phyloP scores from a whole-genome alignment of 2,797 vertebrate genomes.

The Alcedo atthis region DNA sequence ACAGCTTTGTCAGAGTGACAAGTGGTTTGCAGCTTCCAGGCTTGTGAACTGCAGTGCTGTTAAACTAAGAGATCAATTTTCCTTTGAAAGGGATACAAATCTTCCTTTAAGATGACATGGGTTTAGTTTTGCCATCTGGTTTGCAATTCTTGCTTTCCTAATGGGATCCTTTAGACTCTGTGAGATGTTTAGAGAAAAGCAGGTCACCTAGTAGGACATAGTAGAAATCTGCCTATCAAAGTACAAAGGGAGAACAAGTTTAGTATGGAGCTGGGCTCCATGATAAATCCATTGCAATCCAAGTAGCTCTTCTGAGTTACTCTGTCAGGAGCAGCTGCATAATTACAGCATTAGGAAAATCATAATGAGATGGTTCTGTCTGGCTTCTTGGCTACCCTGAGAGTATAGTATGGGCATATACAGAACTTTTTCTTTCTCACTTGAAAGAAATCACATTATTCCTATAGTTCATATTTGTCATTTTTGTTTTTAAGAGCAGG shows the following conservation, averaged over 20 bases:
- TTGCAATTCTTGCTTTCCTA: background rate
- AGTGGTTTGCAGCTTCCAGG: background rate
- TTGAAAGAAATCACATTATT: background rate
- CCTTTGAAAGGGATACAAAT: slow-evolving; percentile 12
- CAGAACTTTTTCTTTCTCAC: background rate
- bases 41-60: background rate
- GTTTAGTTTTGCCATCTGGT: slow-evolving; percentile 30
- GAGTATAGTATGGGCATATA: no score
- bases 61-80: background rate
- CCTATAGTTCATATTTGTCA: background rate
- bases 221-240: background rate
- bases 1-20: background rate
- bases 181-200: background rate
- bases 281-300: background rate
- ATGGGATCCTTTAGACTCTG: background rate
- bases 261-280: background rate
- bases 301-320: background rate
- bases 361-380: background rate
- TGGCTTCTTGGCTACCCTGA: background rate
- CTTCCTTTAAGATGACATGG: background rate
- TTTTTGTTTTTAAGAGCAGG: background rate
- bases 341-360: background rate
- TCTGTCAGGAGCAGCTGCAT: background rate
- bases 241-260: background rate
- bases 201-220: background rate